Evolutionary conservation across 2,888 invertebrate genomes (phyloP).

Genomic region (Nycteola revayana): DNA sequence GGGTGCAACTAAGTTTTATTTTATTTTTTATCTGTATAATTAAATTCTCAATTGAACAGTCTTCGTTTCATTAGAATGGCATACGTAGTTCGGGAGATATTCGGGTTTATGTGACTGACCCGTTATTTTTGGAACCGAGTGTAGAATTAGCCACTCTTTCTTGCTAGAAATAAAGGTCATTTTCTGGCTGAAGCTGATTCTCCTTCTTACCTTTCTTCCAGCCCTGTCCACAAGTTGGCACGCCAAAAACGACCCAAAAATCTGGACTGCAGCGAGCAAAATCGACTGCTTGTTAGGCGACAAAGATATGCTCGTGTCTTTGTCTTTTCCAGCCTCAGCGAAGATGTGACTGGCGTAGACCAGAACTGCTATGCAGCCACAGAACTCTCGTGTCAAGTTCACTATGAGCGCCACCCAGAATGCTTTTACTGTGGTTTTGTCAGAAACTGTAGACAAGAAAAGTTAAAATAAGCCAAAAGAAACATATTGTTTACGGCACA

Average conservation of each 20-base stretch:
- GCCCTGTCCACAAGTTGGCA: conserved; percentile 69
- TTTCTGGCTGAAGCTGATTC: no score
- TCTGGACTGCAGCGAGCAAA: conserved; percentile 67
- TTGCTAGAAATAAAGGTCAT: no score
- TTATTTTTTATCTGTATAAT: no score
- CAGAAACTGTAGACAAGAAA: conserved; percentile 45
- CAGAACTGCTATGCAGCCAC: conserved; percentile 71
- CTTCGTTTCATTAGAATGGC: no score
- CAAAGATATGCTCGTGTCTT: conserved; percentile 50
- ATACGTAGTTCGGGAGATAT: no score
- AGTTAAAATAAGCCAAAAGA: no score
- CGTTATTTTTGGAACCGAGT: no score
- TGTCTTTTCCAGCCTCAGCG: conserved; percentile 55
- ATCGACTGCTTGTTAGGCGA: conserved; percentile 72
- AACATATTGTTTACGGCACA: no score
- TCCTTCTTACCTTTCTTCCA: conserved; percentile 68
- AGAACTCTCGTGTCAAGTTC: conserved; percentile 69
- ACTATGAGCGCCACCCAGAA: conserved; percentile 75
- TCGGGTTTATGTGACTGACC: no score
- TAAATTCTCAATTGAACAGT: no score
- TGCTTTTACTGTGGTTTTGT: conserved; percentile 65
- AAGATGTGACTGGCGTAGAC: conserved; percentile 76
- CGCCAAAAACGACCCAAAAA: conserved; percentile 68
- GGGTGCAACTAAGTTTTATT: no score
- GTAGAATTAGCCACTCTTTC: no score